Evolutionary conservation across 2,113 vertebrate genomes (phyloP).

Genomic region (Australoheros scitulus): DNA sequence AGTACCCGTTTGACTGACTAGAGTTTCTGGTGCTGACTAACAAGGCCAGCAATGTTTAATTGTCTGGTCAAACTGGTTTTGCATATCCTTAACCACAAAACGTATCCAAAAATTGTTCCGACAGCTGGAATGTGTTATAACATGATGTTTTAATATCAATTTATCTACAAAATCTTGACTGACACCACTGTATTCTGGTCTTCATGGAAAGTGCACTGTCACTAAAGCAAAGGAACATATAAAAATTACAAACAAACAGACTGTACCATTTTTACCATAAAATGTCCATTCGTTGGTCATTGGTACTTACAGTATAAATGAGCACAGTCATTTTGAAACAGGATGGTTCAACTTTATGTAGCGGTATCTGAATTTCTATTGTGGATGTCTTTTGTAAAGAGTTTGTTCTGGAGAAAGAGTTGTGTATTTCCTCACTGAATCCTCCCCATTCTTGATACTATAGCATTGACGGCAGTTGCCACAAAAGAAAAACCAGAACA

Average conservation of each 20-base stretch:
- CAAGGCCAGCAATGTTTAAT: too few relatives aligned
- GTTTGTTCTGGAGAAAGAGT: conserved; percentile 43
- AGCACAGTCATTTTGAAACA: conserved; percentile 68
- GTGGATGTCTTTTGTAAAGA: conserved; percentile 22
- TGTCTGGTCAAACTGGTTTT: neutral
- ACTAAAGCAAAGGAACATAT: conserved; percentile 94
- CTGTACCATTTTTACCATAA: conserved; percentile 83
- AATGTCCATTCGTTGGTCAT: conserved; percentile 85
- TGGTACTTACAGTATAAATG: conserved; percentile 84
- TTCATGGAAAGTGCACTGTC: conserved; percentile 94
- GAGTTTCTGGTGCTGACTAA: neutral
- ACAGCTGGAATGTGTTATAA: conserved; percentile 66
- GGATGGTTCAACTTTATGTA: conserved; percentile 57
- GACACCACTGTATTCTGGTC: conserved; percentile 91
- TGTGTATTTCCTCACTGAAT: conserved; percentile 50
- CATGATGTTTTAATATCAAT: conserved; percentile 95
- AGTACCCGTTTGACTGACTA: neutral
- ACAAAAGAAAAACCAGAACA: conserved; percentile 53
- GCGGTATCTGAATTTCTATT: conserved; percentile 54
- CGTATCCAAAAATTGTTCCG: neutral
- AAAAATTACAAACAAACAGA: conserved; percentile 96
- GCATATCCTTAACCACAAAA: neutral
- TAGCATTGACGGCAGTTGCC: conserved; percentile 41
- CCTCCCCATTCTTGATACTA: conserved; percentile 33
- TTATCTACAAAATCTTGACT: conserved; percentile 97